phyloP scores from a whole-genome alignment of 2,888 invertebrate species.

The Lucinisca nassula region DNA sequence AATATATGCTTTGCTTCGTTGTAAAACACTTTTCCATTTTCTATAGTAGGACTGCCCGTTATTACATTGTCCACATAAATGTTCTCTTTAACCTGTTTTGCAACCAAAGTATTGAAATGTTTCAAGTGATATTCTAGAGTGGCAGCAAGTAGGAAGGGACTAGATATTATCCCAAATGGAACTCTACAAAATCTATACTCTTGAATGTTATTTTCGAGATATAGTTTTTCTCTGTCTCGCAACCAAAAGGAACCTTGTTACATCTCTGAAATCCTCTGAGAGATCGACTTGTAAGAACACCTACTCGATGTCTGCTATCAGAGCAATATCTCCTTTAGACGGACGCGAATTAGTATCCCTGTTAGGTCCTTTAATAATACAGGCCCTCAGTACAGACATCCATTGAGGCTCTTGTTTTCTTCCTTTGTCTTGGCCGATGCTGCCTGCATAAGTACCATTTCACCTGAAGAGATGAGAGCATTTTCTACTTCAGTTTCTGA shows the following conservation, averaged over 20 bases:
- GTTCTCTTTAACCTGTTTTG: not conserved
- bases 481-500: slow-evolving; percentile 38
- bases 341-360: slow-evolving; percentile 32
- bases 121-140: slow-evolving; percentile 22
- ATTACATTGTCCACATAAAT: slow-evolving; percentile 11
- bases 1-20: not conserved
- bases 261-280: not conserved
- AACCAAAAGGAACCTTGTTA: slow-evolving; percentile 28
- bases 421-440: not conserved
- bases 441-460: slow-evolving; percentile 37
- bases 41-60: not conserved
- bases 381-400: slow-evolving; percentile 41
- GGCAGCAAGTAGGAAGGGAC: slow-evolving; percentile 26
- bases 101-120: not conserved
- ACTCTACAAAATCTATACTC: slow-evolving; percentile 27
- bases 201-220: not conserved
- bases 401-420: slow-evolving; percentile 42
- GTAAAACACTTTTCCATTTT: not conserved
- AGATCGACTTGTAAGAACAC: slow-evolving; percentile 24
- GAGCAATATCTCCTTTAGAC: slow-evolving; percentile 7
- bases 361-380: slow-evolving; percentile 33
- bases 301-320: slow-evolving; percentile 35
- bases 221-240: not conserved
- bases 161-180: slow-evolving; percentile 28
- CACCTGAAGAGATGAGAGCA: slow-evolving; percentile 36